Base-by-base conservation (phyloP, 2,797 vertebrate species). In the Ctenopoma kingsleyae region DNA sequence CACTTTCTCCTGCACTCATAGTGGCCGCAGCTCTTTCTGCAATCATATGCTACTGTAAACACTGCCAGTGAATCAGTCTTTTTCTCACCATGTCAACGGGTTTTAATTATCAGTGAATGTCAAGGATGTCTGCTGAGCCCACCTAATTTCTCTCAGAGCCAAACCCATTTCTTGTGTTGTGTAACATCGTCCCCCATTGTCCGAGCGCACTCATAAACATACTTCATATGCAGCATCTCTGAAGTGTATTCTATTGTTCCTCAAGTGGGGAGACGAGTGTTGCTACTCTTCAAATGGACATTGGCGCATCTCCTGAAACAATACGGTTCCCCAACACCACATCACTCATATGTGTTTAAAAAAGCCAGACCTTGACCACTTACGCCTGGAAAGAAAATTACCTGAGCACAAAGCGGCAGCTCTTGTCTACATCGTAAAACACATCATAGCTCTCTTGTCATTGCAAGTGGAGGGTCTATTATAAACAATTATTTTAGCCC, bases 221-320 rank as follows among this genome's bases (percentile, higher is more conserved):
- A 90, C 91, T 93, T 90, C 90, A 93, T 89, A 78, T 52, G 52
- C 90, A 80, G 95, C 94, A 93, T 96, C 96, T 96, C 95, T 96
- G 96, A 95, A 96, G 94, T 96, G 95, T 95, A 95, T 96, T 96
- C 96, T 95, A 96, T 96, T 96, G 96, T 96, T 96, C 94, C 94
- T 96, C 95, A 95, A 97, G 96, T 97, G 96, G 96, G 93, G 92
- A 93, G 94, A 94, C 94, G 95, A 95, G 95, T 96, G 96, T 96
- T 94, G 95, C 95, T 90, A 93, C 94, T 92, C 96, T 97, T 95
- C 94, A 96, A 95, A 96, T 95, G 94, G 96, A 95, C 94, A 91
- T 94, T 95, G 95, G 93, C 93, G 91, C 95, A 95, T 96, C 88
- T 96, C 95, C 94, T 94, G 96, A 96, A 96, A 97, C 96, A 97